A percentile compares a stretch with the other conserved stretches of the same genome.
Evolutionary conservation across 2,797 vertebrate species (phyloP).

Genomic region (Phrynocephalus vlangalii): DNA sequence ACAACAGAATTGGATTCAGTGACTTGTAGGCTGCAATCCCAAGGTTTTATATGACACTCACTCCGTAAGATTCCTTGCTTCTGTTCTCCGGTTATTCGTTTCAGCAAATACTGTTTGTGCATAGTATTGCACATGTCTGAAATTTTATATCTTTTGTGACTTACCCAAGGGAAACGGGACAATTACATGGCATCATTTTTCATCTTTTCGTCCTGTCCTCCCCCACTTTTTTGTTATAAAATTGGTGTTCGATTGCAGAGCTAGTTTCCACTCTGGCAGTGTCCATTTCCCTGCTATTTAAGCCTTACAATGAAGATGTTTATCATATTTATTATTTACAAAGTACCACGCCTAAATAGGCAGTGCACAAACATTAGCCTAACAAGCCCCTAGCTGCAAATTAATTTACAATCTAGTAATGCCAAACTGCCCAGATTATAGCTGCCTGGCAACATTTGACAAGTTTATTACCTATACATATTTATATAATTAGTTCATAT

Average conservation of each 20-base stretch:
- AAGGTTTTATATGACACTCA: conserved; percentile 58
- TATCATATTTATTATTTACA: conserved; percentile 12
- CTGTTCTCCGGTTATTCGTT: conserved; percentile 71
- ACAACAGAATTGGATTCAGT: neutral
- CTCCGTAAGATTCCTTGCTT: conserved; percentile 60
- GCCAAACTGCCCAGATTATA: neutral
- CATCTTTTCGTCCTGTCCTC: neutral
- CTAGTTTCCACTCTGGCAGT: neutral
- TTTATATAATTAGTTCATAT: conserved; percentile 12
- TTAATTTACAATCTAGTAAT: conserved; percentile 12
- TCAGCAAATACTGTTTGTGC: conserved; percentile 62
- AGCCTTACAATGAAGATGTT: neutral
- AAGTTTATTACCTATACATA: conserved; percentile 6
- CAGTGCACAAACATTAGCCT: neutral
- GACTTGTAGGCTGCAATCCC: neutral
- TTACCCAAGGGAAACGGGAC: conserved; percentile 45
- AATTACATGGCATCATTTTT: conserved; percentile 20
- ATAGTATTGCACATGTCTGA: conserved; percentile 57
- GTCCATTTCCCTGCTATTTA: neutral
- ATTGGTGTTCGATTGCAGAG: neutral
- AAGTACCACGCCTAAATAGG: neutral
- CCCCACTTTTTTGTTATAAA: neutral
- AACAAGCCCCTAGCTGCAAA: neutral
- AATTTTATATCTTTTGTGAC: conserved; percentile 59
- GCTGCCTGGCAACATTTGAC: neutral